phyloP scores from a whole-genome alignment of 2,888 invertebrate species.

The Drosophila colorata region DNA sequence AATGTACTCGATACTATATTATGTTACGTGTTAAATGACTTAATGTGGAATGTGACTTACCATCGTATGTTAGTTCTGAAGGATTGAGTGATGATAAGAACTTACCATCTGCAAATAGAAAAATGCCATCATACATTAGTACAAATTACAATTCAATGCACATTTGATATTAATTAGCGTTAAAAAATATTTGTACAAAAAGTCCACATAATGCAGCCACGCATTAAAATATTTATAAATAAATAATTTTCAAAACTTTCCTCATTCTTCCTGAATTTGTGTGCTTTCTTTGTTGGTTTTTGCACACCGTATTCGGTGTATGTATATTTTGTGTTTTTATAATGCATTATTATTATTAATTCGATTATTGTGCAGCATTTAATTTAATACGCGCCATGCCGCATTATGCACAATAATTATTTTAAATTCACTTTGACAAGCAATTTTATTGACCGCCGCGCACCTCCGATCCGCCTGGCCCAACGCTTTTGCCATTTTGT shows the following conservation, averaged over 20 bases:
- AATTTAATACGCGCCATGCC: conserved; percentile 75
- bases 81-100: conserved; percentile 86
- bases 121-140: conserved; percentile 31
- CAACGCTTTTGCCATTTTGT: conserved; percentile 32
- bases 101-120: conserved; percentile 85
- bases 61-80: conserved; percentile 86
- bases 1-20: conserved; percentile 10
- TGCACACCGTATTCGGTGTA: no score
- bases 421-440: conserved; percentile 80
- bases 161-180: conserved; percentile 37
- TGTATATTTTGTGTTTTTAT: conserved; percentile 24
- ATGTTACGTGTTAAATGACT: conserved; percentile 76
- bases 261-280: not conserved
- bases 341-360: conserved; percentile 72
- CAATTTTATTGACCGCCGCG: conserved; percentile 42
- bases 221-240: conserved; percentile 51
- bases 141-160: conserved; percentile 31
- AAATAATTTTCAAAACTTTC: conserved; percentile 28
- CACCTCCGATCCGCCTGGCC: not conserved
- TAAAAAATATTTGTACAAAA: conserved; percentile 12
- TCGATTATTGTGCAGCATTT: conserved; percentile 77
- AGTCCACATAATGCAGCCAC: conserved; percentile 22
- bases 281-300: conserved; percentile 12
- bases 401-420: conserved; percentile 77
- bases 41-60: conserved; percentile 84